Conservation (phyloP, 2,888 invertebrate species). For the Sthenelais limicola region DNA sequence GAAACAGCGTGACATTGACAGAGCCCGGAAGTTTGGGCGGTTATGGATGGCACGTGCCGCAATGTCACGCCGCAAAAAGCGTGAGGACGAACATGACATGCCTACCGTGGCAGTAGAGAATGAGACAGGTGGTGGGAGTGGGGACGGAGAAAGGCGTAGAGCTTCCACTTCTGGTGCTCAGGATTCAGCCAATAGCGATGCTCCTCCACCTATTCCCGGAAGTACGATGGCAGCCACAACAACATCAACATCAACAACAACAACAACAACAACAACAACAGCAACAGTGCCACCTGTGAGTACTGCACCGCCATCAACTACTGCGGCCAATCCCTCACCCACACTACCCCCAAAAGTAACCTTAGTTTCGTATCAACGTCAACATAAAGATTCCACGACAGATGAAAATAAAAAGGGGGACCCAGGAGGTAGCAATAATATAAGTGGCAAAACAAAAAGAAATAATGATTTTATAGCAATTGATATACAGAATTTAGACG, state of each 20-base stretch:
- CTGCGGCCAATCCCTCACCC: too few species aligned
- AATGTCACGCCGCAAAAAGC: neutral
- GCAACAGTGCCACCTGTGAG: too few species aligned
- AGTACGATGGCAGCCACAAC: neutral
- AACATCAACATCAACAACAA: neutral
- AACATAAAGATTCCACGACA: too few species aligned
- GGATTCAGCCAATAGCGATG: neutral
- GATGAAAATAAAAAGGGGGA: too few species aligned
- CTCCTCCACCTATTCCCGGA: neutral
- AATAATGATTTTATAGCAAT: slow-evolving; percentile 24
- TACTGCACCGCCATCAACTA: too few species aligned
- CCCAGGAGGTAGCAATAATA: too few species aligned
- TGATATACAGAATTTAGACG: slow-evolving; percentile 28
- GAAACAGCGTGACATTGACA: neutral
- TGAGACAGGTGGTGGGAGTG: neutral
- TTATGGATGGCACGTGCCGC: slow-evolving; percentile 11
- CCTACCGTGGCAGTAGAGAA: too few species aligned
- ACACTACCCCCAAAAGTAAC: too few species aligned
- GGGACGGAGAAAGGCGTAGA: neutral
- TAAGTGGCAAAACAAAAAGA: too few species aligned
- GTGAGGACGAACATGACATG: too few species aligned
- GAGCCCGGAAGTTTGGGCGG: slow-evolving; percentile 12
- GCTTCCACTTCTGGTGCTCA: neutral
- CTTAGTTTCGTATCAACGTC: too few species aligned
- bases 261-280: neutral